Base-by-base conservation (phyloP, 2,113 vertebrate species). In the Rhineura floridana region DNA sequence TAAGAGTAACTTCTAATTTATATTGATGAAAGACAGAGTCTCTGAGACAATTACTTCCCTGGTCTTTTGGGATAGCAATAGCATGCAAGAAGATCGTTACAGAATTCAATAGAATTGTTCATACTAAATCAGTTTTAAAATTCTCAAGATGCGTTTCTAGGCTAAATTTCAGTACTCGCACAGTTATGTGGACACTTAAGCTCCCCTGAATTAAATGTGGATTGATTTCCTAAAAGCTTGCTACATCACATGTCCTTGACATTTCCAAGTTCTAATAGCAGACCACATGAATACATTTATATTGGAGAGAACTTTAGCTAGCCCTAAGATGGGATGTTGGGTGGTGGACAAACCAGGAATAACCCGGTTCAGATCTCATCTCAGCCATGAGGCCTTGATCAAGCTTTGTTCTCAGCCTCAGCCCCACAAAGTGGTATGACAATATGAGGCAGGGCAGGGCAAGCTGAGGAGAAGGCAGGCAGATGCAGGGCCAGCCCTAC, bases 1-100 rank as follows among this genome's bases (percentile, higher is more conserved):
- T 13, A 76, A 92, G 75, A 73, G 25, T 30, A 70, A 84, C 67
- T n/a, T 84, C 59, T 76, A 87, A 87, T 81, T 87, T 87, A 87
- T 73, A 63, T 19, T 81, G 78, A 82, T 87, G 79, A 87, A 82
- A 87, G 79, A 48, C 85, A 87, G 86, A 82, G 39, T 82, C 50
- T 82, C 69, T 39, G 42, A 62, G 52, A 73, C 52, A 75, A 87
- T 62, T 87, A 73, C 33, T 87, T 33, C 86, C 33, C 67, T 82
- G 70, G 52, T 75, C 86, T 73, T 82, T 82, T 52, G 79, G 50
- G 42, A 63, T 59, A 82, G 55, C 70, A 87, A 82, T 36, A 48
- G 86, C 52, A 62, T 75, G 52, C 52, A 87, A 73, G n/a, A 36
- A 9, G 23, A 81, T 62, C 50, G 48, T 81, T 87, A 28, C 46